Percentiles rank a stretch among this genome's conserved stretches.
phyloP scores from a whole-genome alignment of 2,797 vertebrate species.

The Catamblyrhynchus diadema region DNA sequence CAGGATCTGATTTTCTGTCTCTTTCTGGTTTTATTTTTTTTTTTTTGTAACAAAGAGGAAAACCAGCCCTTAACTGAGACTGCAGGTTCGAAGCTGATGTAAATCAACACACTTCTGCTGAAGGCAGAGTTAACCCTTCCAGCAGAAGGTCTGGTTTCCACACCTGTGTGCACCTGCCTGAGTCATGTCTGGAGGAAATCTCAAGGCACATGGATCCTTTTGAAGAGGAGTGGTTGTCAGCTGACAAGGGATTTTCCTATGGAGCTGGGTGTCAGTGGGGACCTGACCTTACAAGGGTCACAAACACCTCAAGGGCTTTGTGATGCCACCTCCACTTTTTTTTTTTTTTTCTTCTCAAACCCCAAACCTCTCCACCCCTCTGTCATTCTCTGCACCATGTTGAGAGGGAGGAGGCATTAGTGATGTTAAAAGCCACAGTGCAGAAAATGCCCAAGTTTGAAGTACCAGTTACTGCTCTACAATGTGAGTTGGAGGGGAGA shows the following conservation, averaged over 20 bases:
- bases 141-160: background rate
- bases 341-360: background rate
- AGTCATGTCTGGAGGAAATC: background rate
- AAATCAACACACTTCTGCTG: background rate
- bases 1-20: background rate
- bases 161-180: background rate
- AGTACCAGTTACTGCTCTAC: background rate
- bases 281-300: background rate
- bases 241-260: background rate
- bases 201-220: background rate
- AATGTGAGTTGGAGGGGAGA: background rate
- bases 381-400: background rate
- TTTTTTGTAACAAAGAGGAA: background rate
- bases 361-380: background rate
- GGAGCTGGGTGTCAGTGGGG: background rate
- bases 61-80: background rate
- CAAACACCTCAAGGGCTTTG: background rate
- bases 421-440: background rate
- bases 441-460: background rate
- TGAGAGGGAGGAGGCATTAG: background rate
- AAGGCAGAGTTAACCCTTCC: background rate
- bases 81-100: background rate
- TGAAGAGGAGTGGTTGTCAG: background rate
- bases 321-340: background rate
- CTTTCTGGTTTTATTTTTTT: background rate